Evolutionary conservation across 2,888 invertebrate genomes (phyloP).

Genomic region (Drosophila stalkeri): DNA sequence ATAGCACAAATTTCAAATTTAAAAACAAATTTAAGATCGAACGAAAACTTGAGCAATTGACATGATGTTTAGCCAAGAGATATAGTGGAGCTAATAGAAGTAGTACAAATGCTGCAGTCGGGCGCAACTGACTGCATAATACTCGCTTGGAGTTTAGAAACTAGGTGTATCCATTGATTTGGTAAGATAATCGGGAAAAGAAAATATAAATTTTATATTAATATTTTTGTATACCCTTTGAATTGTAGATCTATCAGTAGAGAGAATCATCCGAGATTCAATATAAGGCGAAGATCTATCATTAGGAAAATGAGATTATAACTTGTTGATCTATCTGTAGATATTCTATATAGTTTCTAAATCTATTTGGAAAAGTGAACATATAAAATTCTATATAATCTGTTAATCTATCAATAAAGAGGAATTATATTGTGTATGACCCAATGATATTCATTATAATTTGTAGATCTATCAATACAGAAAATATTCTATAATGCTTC

Average conservation of each 20-base stretch:
- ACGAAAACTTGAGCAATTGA: conserved; percentile 23
- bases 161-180: background rate
- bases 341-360: background rate
- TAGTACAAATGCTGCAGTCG: background rate
- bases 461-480: too few relatives aligned
- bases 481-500: too few relatives aligned
- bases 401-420: background rate
- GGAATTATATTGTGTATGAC: too few relatives aligned
- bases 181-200: too few relatives aligned
- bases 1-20: conserved; percentile 14
- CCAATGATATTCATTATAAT: too few relatives aligned
- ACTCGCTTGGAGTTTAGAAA: background rate
- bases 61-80: conserved; percentile 25
- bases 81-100: background rate
- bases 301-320: too few relatives aligned
- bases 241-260: background rate
- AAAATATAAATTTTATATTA: too few relatives aligned
- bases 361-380: background rate
- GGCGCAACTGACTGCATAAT: background rate
- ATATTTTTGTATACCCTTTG: too few relatives aligned
- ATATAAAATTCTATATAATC: background rate
- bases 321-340: background rate
- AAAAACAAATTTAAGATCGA: conserved; percentile 6
- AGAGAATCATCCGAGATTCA: background rate
- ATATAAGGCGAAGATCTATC: too few relatives aligned